phyloP scores from a whole-genome alignment of 2,888 invertebrate species.

The Noctua fimbriata region DNA sequence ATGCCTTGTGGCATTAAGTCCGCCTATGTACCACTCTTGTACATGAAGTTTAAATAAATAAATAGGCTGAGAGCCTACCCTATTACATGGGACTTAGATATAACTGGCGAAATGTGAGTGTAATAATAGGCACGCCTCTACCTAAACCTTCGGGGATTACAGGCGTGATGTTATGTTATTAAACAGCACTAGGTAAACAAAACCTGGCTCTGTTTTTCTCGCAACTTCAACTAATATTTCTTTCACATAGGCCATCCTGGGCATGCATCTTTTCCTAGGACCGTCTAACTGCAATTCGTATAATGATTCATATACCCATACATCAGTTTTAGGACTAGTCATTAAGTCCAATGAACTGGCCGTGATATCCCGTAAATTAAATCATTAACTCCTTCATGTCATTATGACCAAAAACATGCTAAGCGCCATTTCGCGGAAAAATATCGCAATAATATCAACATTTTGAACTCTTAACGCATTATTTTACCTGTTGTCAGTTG shows the following conservation, averaged over 20 bases:
- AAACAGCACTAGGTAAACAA: no score
- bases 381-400: neutral
- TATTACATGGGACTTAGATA: neutral
- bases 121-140: neutral
- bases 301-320: neutral
- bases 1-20: no score
- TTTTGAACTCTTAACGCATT: constrained; percentile 33
- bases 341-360: constrained; percentile 1
- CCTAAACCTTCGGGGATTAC: neutral
- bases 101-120: neutral
- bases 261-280: neutral
- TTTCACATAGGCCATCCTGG: neutral
- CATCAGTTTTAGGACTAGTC: neutral
- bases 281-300: neutral
- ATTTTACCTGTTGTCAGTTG: constrained; percentile 28
- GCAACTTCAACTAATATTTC: neutral
- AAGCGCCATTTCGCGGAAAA: constrained; percentile 6
- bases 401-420: constrained; percentile 17
- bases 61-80: no score
- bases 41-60: no score
- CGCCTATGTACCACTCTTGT: no score
- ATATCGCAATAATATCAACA: constrained; percentile 28
- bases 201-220: neutral
- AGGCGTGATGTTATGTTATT: neutral
- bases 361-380: neutral